A percentile compares a stretch with the other conserved stretches of the same genome.
Evolutionary conservation across 1,140 invertebrate species (phyloP).

Genomic region (Mylabris phalerata): DNA sequence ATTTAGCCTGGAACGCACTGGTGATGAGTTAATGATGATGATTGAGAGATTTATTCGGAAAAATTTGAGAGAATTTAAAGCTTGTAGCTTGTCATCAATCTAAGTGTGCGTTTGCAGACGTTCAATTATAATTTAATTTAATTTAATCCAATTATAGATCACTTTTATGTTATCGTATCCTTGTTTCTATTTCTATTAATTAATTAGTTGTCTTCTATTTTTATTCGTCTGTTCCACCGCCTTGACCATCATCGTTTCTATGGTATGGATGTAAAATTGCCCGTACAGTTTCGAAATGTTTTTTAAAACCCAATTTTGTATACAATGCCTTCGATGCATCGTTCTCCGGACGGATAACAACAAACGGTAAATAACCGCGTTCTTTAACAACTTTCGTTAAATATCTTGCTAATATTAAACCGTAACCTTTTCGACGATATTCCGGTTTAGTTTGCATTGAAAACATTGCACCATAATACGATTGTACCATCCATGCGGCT

Average conservation of each 20-base stretch:
- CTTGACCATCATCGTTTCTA: slow-evolving; percentile 27
- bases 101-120: too few species aligned
- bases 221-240: slow-evolving; percentile 29
- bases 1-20: too few species aligned
- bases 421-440: slow-evolving; percentile 70
- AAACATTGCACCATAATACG: slow-evolving; percentile 83
- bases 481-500: slow-evolving; percentile 80
- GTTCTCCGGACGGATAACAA: slow-evolving; percentile 79
- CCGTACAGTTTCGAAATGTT: slow-evolving; percentile 66
- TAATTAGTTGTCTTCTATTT: slow-evolving; percentile 1
- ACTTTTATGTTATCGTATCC: too few species aligned
- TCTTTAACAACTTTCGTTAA: slow-evolving; percentile 60
- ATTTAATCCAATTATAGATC: too few species aligned
- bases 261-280: slow-evolving; percentile 60
- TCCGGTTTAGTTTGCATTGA: slow-evolving; percentile 83
- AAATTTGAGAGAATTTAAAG: too few species aligned
- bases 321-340: slow-evolving; percentile 73
- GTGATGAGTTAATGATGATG: too few species aligned
- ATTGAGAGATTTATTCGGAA: too few species aligned
- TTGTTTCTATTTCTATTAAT: neutral
- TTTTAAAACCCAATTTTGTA: slow-evolving; percentile 70
- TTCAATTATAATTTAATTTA: too few species aligned
- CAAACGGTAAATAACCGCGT: slow-evolving; percentile 72
- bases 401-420: slow-evolving; percentile 58
- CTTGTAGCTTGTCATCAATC: too few species aligned